Conservation (phyloP, 2,797 vertebrate genomes). For the Phaenicophaeus curvirostris region DNA sequence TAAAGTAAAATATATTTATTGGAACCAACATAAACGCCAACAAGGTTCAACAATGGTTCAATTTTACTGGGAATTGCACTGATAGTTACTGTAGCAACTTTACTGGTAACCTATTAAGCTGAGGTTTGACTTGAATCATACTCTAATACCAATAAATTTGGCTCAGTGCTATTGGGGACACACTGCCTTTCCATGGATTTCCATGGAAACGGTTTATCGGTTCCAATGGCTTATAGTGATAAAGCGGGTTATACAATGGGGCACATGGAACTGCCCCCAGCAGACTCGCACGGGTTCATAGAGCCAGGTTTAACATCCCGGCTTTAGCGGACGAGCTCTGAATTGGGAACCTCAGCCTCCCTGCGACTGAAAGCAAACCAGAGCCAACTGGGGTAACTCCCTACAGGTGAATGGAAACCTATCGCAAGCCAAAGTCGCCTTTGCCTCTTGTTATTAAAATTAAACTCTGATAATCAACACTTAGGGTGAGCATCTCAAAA, state of each 20-base stretch:
- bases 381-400: neutral
- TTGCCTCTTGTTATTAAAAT: slow-evolving; percentile 2
- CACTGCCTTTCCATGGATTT: neutral
- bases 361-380: neutral
- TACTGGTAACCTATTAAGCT: slow-evolving; percentile 27
- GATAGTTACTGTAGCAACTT: slow-evolving; percentile 11
- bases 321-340: neutral
- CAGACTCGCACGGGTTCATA: neutral
- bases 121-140: slow-evolving; percentile 18
- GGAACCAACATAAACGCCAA: neutral
- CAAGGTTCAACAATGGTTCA: neutral
- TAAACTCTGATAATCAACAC: slow-evolving; percentile 8
- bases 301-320: neutral
- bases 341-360: neutral
- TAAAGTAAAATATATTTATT: neutral
- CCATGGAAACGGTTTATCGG: neutral
- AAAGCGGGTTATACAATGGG: neutral
- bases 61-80: neutral
- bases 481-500: neutral
- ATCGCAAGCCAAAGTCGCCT: neutral
- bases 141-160: neutral
- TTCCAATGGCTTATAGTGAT: neutral
- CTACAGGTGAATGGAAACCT: neutral
- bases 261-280: neutral
- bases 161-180: neutral